Evolutionary conservation across 2,888 invertebrate genomes (phyloP).

Genomic region (Eilema caniola): DNA sequence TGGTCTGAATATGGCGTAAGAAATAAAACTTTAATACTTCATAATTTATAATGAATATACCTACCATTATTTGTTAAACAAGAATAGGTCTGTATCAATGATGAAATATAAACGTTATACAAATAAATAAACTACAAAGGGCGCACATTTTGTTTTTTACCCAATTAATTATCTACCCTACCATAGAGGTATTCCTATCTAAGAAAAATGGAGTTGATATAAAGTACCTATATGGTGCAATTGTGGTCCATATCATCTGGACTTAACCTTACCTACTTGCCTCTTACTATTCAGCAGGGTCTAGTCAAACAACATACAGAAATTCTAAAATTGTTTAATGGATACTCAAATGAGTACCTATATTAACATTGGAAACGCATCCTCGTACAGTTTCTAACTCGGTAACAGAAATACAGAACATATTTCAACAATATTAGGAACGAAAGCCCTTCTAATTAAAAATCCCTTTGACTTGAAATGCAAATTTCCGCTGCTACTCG

Average conservation of each 20-base stretch:
- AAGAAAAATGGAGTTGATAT: too few species aligned
- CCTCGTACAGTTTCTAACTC: neutral
- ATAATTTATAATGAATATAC: neutral
- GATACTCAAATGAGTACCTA: neutral
- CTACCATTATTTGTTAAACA: neutral
- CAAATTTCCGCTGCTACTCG: too few species aligned
- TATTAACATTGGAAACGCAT: neutral
- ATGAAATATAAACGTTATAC: neutral
- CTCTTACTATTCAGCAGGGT: too few species aligned
- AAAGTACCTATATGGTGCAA: too few species aligned
- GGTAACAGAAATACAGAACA: neutral
- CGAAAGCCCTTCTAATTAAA: too few species aligned
- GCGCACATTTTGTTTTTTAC: neutral
- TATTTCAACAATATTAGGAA: slow-evolving; percentile 14
- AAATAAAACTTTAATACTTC: slow-evolving; percentile 2
- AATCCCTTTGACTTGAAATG: too few species aligned
- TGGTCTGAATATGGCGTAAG: neutral
- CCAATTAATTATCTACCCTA: neutral
- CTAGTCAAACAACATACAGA: too few species aligned
- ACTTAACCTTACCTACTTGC: too few species aligned
- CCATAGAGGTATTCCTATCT: too few species aligned
- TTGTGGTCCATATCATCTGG: too few species aligned
- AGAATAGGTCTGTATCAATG: neutral
- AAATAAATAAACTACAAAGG: neutral
- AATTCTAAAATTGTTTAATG: neutral